phyloP scores from a whole-genome alignment of 1,140 invertebrate genomes.

The Lamellibrachia luymesi region DNA sequence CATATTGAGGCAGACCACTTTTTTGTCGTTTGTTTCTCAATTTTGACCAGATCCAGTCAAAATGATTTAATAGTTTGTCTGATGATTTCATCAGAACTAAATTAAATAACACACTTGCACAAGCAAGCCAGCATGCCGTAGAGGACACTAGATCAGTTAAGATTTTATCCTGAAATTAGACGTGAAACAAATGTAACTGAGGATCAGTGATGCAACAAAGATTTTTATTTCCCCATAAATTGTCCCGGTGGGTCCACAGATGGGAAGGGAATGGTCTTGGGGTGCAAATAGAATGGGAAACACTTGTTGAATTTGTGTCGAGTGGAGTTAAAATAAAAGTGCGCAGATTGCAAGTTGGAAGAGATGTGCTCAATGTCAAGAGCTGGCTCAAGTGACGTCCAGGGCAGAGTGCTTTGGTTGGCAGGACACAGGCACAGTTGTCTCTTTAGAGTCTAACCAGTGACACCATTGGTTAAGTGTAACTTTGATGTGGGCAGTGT shows the following conservation, averaged over 20 bases:
- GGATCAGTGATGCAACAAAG: neutral
- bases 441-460: neutral
- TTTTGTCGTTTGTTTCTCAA: no score
- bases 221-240: neutral
- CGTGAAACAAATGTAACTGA: no score
- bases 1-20: no score
- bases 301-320: neutral
- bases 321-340: neutral
- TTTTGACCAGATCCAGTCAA: no score
- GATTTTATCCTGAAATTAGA: no score
- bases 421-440: neutral
- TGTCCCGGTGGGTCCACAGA: neutral
- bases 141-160: no score
- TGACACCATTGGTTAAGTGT: neutral
- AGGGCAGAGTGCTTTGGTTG: neutral
- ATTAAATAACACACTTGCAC: no score
- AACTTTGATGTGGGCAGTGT: neutral
- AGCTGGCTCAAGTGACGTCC: neutral
- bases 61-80: no score
- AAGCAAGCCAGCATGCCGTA: no score
- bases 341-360: neutral
- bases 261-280: neutral
- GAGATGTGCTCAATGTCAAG: neutral
- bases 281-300: neutral
- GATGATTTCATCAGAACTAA: no score